These are phyloP conservation scores for Archips xylosteana DNA, from an alignment of 2,888 invertebrate genomes.

Conservation along the genomic window DNA sequence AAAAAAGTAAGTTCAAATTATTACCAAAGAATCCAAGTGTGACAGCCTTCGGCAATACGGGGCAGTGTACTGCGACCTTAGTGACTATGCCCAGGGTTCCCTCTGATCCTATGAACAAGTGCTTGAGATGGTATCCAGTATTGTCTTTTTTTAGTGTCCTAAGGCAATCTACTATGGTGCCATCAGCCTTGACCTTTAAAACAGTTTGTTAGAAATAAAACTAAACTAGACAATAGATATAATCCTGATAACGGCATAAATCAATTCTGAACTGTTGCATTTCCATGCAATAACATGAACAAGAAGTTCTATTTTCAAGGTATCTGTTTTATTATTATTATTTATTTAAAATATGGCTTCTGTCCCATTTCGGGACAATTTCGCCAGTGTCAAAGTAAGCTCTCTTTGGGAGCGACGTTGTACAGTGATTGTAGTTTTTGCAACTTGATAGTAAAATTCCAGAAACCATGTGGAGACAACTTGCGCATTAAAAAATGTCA, in stretches of 20 bases:
- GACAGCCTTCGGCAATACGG: constrained; percentile 92
- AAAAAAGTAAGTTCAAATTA: no score
- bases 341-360: no score
- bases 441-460: no score
- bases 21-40: constrained; percentile 95
- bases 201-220: constrained; percentile 16
- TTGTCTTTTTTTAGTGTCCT: constrained; percentile 97
- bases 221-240: not conserved
- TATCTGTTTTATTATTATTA: no score
- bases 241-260: not conserved
- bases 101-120: constrained; percentile 98
- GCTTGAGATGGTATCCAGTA: constrained; percentile 98
- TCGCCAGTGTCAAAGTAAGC: no score
- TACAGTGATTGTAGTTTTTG: no score
- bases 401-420: no score
- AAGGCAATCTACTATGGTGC: constrained; percentile 94
- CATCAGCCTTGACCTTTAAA: constrained; percentile 92
- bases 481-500: no score
- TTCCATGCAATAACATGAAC: no score
- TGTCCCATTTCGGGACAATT: no score
- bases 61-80: constrained; percentile 95
- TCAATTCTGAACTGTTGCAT: not conserved
- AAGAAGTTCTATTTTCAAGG: no score
- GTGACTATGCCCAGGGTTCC: constrained; percentile 98
- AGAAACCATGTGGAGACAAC: no score